Conservation (phyloP, 64 coral and sea anemone genomes). For the Hydrozoanthus tunicans region DNA sequence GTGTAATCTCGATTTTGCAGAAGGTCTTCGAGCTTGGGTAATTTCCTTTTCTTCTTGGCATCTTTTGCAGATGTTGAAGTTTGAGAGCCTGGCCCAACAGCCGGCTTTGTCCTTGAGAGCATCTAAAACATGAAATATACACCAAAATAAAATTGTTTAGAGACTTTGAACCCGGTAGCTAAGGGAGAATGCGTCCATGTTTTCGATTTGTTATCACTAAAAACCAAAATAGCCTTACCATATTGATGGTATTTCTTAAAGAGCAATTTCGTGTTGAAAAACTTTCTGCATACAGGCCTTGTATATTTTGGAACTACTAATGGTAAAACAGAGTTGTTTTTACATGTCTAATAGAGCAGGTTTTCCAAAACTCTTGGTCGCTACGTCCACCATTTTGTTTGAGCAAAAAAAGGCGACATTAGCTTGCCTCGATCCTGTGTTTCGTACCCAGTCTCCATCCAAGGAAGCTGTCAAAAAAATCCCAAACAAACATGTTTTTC, state of each 20-base stretch:
- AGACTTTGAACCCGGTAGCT: background rate
- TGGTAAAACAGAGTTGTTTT: background rate
- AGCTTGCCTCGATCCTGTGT: constrained; percentile 11
- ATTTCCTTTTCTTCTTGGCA: constrained; percentile 92
- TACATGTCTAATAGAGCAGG: constrained; percentile 6
- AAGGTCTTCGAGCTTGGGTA: constrained; percentile 96
- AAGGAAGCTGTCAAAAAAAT: background rate
- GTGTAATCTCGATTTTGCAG: constrained; percentile 90
- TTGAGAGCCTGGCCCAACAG: constrained; percentile 95
- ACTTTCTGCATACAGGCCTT: background rate
- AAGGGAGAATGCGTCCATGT: constrained; percentile 48
- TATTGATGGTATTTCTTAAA: constrained; percentile 29
- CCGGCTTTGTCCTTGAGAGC: constrained; percentile 99
- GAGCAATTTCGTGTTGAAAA: background rate
- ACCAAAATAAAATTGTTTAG: constrained; percentile 5
- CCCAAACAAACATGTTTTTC: background rate
- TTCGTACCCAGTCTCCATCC: constrained; percentile 22
- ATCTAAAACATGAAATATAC: constrained; percentile 60
- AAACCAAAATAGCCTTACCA: constrained; percentile 46
- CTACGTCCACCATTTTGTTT: constrained; percentile 73
- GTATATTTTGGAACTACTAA: background rate
- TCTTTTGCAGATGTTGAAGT: constrained; percentile 92
- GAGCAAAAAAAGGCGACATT: background rate
- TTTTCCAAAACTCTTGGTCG: constrained; percentile 49
- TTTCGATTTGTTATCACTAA: background rate